Evolutionary conservation across 2,888 invertebrate species (phyloP), one percentile per base, ranked within the genome.

Genomic region (Deroplatys truncata): DNA sequence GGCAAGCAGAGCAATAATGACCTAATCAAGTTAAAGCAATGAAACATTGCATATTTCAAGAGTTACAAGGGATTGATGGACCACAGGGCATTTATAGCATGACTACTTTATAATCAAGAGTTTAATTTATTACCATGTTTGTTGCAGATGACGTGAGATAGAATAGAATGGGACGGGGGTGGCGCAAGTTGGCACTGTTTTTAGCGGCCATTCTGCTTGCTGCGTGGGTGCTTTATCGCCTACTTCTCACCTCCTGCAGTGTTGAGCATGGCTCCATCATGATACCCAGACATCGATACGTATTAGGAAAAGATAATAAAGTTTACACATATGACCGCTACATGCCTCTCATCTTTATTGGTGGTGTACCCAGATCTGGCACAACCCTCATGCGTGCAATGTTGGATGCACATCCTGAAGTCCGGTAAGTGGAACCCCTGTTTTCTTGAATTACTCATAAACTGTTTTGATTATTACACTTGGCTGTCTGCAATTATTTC

Each of bases 341-440:
- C 92, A 97, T 98, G 97, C 98, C 98, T 92, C 95, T 99, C 92
- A 98, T 98, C 93, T 99, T 99, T 95, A 98, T 99, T 93, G 99
- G 99, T 90, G 99, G 99, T 91, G 98, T 99, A 93, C 99, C 99
- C 90, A 96, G 99, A 92, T 99, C 98, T 88, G 99, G 99, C 89
- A 99, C 99, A 85, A 99, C 99, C 91, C 95, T 99, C 92, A 98
- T 99, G 97, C 96, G 99, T 92, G 99, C 98, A 91, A 98, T 99
- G 98, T 95, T 99, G 92, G 99, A 99, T 94, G 99, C 99, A 91
- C 99, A 99, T 95, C 98, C 98, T 28, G 98, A 98, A 93, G 97
- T 99, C 92, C 96, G 98, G 96, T 96, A 93, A 88, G 82, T 83
- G 56, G 8, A 13, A 87, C 15, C 25, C 15, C 29, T 31, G 43